Evolutionary conservation across 2,888 invertebrate species (phyloP).

Genomic region (Pammene fasciana): DNA sequence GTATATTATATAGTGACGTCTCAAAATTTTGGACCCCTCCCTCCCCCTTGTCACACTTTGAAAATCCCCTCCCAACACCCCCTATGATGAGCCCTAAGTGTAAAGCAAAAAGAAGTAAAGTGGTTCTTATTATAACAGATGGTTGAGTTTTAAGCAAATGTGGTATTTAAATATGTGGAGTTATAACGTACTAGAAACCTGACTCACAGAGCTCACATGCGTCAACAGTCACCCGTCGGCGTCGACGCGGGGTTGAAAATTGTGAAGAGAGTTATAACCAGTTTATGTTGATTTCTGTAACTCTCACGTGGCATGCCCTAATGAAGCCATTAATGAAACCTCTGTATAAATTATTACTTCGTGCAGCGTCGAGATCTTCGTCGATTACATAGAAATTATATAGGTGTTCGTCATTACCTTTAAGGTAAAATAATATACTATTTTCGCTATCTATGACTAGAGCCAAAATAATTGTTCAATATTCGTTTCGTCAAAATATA

Average conservation of each 20-base stretch:
- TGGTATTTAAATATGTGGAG: background rate
- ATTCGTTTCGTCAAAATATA: no score
- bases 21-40: no score
- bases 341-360: constrained; percentile 68
- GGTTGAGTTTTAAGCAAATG: background rate
- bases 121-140: background rate
- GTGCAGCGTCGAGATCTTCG: constrained; percentile 40
- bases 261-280: constrained; percentile 60
- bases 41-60: no score
- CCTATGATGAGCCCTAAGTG: no score
- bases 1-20: no score
- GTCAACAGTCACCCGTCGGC: constrained; percentile 11
- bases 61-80: no score
- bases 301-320: constrained; percentile 59
- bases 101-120: no score
- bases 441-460: no score
- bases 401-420: no score
- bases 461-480: no score
- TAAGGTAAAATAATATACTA: no score
- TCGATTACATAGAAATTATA: background rate
- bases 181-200: background rate
- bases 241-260: constrained; percentile 32
- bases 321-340: constrained; percentile 69
- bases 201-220: constrained; percentile 4
- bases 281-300: constrained; percentile 74